Base-by-base conservation (phyloP, 1,140 invertebrate species). In the Penaeus vannamei region DNA sequence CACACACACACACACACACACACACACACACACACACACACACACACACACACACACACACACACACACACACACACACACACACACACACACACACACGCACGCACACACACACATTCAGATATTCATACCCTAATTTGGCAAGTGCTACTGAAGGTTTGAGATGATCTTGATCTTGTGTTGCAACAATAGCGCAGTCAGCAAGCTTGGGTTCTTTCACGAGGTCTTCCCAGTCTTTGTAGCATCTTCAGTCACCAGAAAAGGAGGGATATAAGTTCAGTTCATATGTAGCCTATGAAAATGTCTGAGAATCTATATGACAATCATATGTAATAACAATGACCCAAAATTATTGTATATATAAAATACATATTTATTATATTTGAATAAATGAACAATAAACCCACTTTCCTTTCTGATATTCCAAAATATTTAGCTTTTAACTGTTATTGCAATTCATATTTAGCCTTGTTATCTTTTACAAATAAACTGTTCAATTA, bases 131-230 rank as follows among this genome's bases (percentile, higher is more conserved):
- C 76, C 94, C 94, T 86, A 93, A 92, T 85, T 93, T 93, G 3
- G 94, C 93, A 92, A 94, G 93, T n/a, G 93, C 92, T 80, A 94
- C 81, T 4, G 93, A 93, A 46, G 94, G 93, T 22, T 93, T 93
- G 91, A 93, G 90, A 88, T 94, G 94, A 1, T 92, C 85, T 90
- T 91, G 90, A 90, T 94, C 94, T 72, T 92, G 92, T 22, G 93
- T 94, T 80, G 93, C 92, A 86, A 94, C 93, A 36, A 94, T 92
- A 23, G 93, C 93, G 91, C 92, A 92, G 90, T 94, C 93, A 32
- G 93, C 93, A 91, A 94, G 91, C 89, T 93, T 93, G 1, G 92
- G 92, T 60, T 59, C 87, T n/a, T 92, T 87, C 22, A 90, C 91
- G 12, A 92, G 91, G 64, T 93, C 90, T 60, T 90, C 90, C 93